These are phyloP conservation scores for Tarsius wallacei DNA, from an alignment of 2,797 vertebrate genomes.

Conservation along the genomic window DNA sequence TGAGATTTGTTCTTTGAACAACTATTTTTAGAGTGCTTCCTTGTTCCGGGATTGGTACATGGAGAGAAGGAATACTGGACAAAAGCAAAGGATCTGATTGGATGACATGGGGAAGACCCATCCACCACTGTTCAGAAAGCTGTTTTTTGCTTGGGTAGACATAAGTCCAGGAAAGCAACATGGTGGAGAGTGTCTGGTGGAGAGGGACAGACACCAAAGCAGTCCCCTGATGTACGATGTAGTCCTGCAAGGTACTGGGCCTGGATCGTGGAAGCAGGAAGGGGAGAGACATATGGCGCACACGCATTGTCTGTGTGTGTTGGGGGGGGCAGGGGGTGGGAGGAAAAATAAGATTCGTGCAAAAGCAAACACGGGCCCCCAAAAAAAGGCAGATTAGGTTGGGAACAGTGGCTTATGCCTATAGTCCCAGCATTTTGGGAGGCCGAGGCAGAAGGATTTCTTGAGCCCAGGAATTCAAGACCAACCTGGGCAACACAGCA, in stretches of 20 bases:
- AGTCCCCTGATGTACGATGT: too few species aligned
- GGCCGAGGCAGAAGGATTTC: too few species aligned
- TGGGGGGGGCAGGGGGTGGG: not conserved
- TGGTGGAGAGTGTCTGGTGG: not conserved
- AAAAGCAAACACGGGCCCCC: not conserved
- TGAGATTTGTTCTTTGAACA: conserved; percentile 13
- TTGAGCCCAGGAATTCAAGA: too few species aligned
- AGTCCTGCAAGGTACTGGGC: not conserved
- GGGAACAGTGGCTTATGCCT: not conserved
- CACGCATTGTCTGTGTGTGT: not conserved
- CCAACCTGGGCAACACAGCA: too few species aligned
- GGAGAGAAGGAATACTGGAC: not conserved
- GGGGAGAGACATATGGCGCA: not conserved
- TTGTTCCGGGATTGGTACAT: not conserved
- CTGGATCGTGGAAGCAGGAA: not conserved
- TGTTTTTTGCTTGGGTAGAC: not conserved
- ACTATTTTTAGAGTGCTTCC: not conserved
- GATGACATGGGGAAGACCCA: not conserved
- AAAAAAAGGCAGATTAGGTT: not conserved
- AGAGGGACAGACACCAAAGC: not conserved
- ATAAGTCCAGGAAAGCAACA: not conserved
- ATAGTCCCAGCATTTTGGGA: too few species aligned
- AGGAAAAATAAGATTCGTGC: not conserved
- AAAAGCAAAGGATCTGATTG: not conserved
- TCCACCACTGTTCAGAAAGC: not conserved